Conservation (phyloP, 35 echinoderm and acorn worm species). For the Apostichopus californicus region DNA sequence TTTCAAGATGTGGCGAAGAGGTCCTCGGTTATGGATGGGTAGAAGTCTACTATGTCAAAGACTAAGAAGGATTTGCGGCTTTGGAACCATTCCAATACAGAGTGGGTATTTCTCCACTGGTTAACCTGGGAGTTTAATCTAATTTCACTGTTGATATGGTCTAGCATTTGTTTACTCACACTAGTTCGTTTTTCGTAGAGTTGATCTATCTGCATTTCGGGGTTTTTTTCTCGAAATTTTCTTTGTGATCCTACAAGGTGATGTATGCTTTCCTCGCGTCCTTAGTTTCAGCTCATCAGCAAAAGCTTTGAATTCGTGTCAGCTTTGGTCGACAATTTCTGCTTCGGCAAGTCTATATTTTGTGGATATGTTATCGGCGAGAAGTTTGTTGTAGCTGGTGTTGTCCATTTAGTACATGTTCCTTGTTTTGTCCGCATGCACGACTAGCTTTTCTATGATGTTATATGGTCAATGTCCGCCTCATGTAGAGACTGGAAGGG, state of each 20-base stretch:
- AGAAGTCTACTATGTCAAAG: neutral
- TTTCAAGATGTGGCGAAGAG: no score
- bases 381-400: neutral
- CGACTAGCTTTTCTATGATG: neutral
- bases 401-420: slow-evolving; percentile 1
- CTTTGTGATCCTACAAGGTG: no score
- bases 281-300: no score
- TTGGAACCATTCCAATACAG: no score
- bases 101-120: no score
- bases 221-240: no score
- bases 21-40: neutral
- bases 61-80: no score
- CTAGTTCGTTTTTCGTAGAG: neutral
- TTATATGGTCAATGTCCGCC: neutral
- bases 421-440: neutral
- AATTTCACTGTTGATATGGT: no score
- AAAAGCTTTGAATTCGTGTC: neutral
- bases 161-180: neutral
- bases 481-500: neutral
- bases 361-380: neutral
- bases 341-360: neutral
- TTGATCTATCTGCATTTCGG: neutral
- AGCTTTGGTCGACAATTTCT: neutral
- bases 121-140: no score
- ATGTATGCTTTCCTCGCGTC: no score